phyloP scores from a whole-genome alignment of 2,797 vertebrate species.

The Myotis pilosus region DNA sequence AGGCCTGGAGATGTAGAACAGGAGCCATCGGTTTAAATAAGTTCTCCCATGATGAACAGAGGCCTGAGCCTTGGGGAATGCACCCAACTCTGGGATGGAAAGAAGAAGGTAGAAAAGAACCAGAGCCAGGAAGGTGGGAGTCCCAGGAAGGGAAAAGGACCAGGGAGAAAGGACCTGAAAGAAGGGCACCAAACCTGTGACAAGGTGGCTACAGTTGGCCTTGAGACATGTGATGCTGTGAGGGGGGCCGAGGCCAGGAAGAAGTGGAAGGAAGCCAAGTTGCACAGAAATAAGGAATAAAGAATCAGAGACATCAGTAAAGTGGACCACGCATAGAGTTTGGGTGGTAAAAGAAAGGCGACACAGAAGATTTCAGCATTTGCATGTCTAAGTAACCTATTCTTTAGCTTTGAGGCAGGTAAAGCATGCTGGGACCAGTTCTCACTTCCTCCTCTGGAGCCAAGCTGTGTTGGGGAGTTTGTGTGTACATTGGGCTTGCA shows the following conservation, averaged over 20 bases:
- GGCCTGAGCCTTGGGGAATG: background rate
- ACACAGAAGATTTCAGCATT: background rate
- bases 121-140: background rate
- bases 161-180: background rate
- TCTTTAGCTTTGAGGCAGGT: constrained; percentile 25
- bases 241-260: too few relatives aligned
- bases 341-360: background rate
- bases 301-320: background rate
- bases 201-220: background rate
- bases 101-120: background rate
- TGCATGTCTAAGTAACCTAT: background rate
- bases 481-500: constrained; percentile 50
- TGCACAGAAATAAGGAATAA: background rate
- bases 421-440: constrained; percentile 45
- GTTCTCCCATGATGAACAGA: background rate
- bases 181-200: background rate
- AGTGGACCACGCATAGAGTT: background rate
- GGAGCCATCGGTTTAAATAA: background rate
- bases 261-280: background rate
- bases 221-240: background rate
- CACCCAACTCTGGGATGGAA: background rate
- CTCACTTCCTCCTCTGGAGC: constrained; percentile 14
- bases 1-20: background rate
- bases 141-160: background rate
- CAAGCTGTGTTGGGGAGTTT: constrained; percentile 31